phyloP scores from a whole-genome alignment of 2,888 invertebrate genomes.

The Oxystoma pomonae region DNA sequence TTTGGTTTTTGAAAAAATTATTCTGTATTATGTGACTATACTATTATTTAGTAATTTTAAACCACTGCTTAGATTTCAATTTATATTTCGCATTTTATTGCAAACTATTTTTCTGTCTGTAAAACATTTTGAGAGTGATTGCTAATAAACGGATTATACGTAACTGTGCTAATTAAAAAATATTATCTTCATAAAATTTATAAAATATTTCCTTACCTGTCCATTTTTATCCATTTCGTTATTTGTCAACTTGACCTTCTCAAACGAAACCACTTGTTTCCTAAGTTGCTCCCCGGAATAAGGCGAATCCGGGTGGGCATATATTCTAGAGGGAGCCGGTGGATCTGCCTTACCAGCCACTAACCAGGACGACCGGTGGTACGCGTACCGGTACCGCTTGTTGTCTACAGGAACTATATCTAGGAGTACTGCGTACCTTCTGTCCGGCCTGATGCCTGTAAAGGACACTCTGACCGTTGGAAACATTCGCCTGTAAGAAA shows the following conservation, averaged over 20 bases:
- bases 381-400: constrained; percentile 95
- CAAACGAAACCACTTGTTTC: constrained; percentile 96
- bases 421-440: constrained; percentile 88
- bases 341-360: constrained; percentile 98
- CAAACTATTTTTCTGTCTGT: no score
- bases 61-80: no score
- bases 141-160: no score
- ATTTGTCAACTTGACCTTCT: constrained; percentile 97
- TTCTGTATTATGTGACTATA: no score
- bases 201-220: constrained; percentile 88
- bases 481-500: constrained; percentile 86
- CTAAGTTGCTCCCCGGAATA: constrained; percentile 92
- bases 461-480: constrained; percentile 94
- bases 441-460: constrained; percentile 75
- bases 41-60: no score
- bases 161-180: no score
- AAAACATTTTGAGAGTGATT: no score
- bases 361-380: constrained; percentile 97
- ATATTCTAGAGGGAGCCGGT: constrained; percentile 87
- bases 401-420: constrained; percentile 97
- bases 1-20: no score
- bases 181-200: no score
- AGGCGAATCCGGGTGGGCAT: constrained; percentile 95
- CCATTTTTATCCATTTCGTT: constrained; percentile 96
- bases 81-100: no score